phyloP scores from a whole-genome alignment of 2,113 vertebrate species.

The Microtus montanus region DNA sequence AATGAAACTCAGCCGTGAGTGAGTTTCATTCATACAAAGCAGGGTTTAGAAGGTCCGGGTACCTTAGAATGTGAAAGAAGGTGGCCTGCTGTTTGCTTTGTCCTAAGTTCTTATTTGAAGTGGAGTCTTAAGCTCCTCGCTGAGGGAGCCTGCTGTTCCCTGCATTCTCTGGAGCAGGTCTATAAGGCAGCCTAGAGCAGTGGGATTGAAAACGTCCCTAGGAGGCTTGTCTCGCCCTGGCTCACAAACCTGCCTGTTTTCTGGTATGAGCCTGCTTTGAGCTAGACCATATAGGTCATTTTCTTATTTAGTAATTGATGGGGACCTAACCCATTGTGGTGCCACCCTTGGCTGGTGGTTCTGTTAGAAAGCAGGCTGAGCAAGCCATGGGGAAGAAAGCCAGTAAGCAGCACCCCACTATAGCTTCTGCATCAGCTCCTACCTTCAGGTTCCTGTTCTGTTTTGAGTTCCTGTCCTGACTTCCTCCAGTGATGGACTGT shows the following conservation, averaged over 20 bases:
- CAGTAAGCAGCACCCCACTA: too few species aligned
- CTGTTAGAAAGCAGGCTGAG: too few species aligned
- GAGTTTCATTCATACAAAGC: neutral
- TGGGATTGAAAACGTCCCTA: neutral
- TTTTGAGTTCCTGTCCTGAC: too few species aligned
- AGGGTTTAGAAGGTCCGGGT: neutral
- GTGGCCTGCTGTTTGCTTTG: slow-evolving; percentile 23
- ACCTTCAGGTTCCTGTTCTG: too few species aligned
- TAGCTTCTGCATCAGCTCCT: too few species aligned
- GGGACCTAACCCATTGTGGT: too few species aligned
- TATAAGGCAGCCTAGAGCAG: neutral
- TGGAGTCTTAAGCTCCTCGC: neutral
- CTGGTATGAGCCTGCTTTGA: neutral
- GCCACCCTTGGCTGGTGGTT: too few species aligned
- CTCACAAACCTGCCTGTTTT: neutral
- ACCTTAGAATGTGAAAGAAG: slow-evolving; percentile 36
- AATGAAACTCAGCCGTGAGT: neutral
- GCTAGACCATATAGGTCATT: neutral
- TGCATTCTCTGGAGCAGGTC: neutral
- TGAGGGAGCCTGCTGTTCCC: neutral
- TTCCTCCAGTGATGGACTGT: too few species aligned
- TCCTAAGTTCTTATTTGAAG: neutral
- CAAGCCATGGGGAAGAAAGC: too few species aligned
- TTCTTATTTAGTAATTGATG: too few species aligned
- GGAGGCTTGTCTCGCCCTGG: neutral